Evolutionary conservation across 2,888 invertebrate genomes (phyloP).

Genomic region (Polydrusus tereticollis): DNA sequence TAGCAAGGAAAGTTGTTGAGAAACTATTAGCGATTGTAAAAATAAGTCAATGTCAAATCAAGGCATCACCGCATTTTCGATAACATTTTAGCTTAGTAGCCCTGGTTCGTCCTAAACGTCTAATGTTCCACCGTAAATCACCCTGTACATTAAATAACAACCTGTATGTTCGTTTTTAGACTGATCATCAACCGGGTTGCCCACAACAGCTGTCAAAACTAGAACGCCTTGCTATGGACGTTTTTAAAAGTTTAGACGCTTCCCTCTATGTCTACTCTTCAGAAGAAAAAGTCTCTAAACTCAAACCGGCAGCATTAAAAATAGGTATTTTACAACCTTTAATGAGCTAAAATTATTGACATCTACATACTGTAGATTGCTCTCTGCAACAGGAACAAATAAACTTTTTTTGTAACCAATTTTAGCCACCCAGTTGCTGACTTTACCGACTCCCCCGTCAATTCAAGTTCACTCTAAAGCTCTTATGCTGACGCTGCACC

Average conservation of each 20-base stretch:
- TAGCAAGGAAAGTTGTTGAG: no score
- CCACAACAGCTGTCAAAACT: constrained; percentile 71
- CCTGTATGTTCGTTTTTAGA: constrained; percentile 39
- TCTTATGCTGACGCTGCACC: constrained; percentile 84
- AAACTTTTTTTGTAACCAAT: constrained; percentile 1
- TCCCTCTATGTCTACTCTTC: constrained; percentile 60
- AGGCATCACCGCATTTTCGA: no score
- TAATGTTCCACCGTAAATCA: no score
- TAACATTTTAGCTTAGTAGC: no score
- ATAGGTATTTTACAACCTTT: constrained; percentile 52
- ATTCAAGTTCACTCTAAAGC: constrained; percentile 85
- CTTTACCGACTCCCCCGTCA: constrained; percentile 78
- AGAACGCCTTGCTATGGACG: constrained; percentile 62
- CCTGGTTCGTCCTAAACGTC: no score
- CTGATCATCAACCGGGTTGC: constrained; percentile 64
- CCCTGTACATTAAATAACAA: no score
- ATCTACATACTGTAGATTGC: no score
- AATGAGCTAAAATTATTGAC: neutral
- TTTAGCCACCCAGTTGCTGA: constrained; percentile 75
- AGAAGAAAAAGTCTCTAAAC: constrained; percentile 68
- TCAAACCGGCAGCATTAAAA: constrained; percentile 73
- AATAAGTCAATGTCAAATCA: no score
- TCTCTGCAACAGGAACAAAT: no score
- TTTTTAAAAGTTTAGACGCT: constrained; percentile 49
- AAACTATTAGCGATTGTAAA: no score